Evolutionary conservation across 2,888 invertebrate genomes (phyloP).

Genomic region (Empis livida): DNA sequence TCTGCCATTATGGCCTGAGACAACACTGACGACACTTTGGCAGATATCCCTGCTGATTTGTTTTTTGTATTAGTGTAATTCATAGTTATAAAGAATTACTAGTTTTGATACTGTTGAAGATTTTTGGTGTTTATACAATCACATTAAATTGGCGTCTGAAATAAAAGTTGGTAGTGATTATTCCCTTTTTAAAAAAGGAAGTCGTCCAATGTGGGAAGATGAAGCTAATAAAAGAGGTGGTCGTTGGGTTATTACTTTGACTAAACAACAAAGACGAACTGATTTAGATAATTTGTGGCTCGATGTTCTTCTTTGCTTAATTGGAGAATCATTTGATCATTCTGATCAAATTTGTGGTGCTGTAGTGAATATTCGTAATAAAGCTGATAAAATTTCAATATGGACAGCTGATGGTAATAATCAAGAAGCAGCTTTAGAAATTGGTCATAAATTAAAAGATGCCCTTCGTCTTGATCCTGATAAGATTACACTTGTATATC

Average conservation of each 20-base stretch:
- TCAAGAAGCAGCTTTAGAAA: slow-evolving; percentile 67
- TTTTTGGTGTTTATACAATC: slow-evolving; percentile 90
- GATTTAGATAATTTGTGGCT: slow-evolving; percentile 73
- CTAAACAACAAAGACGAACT: slow-evolving; percentile 50
- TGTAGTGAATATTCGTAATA: slow-evolving; percentile 85
- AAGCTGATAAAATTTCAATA: slow-evolving; percentile 83
- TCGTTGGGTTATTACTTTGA: slow-evolving; percentile 65
- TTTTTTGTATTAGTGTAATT: too few relatives aligned
- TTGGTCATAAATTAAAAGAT: slow-evolving; percentile 80
- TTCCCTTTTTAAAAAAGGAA: slow-evolving; percentile 57
- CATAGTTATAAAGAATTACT: too few relatives aligned
- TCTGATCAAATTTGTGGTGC: slow-evolving; percentile 93
- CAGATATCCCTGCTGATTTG: too few relatives aligned
- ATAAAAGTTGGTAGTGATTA: slow-evolving; percentile 71
- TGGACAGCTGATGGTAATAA: slow-evolving; percentile 84
- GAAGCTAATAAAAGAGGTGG: slow-evolving; percentile 70
- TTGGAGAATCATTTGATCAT: slow-evolving; percentile 93
- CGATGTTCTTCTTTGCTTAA: slow-evolving; percentile 70
- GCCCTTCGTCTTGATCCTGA: slow-evolving; percentile 54
- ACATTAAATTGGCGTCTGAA: slow-evolving; percentile 72
- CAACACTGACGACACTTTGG: too few relatives aligned
- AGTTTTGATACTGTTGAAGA: slow-evolving; percentile 90
- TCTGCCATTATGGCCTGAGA: too few relatives aligned
- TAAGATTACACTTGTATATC: slow-evolving; percentile 49
- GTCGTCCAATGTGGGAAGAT: slow-evolving; percentile 86